These are phyloP conservation scores for Camponotus vicinus DNA, from an alignment of 1,140 invertebrate species.

Conservation along the genomic window DNA sequence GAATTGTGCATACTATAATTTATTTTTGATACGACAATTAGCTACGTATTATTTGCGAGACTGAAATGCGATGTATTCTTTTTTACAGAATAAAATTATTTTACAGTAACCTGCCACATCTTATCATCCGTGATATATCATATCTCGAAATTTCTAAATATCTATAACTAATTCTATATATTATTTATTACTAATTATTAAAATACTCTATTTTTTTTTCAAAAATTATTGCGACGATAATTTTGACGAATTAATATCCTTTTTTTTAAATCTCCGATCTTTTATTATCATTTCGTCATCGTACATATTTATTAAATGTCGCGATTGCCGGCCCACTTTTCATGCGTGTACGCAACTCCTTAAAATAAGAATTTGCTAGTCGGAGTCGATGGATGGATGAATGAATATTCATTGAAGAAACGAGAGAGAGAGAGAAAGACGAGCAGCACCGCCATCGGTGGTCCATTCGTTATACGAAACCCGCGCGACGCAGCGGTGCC, in stretches of 20 bases:
- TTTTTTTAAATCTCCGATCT: background rate
- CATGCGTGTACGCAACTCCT: conserved; percentile 5
- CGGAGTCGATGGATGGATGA: conserved; percentile 49
- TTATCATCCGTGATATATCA: background rate
- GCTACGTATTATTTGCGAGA: conserved; percentile 59
- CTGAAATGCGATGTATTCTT: conserved; percentile 66
- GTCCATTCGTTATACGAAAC: conserved; percentile 85
- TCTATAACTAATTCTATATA: too few species aligned
- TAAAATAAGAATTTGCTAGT: conserved; percentile 6
- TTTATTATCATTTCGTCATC: background rate
- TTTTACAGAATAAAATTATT: conserved; percentile 71
- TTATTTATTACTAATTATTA: background rate
- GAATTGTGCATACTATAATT: conserved; percentile 68
- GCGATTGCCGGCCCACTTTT: conserved; percentile 17
- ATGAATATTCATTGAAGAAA: conserved; percentile 50
- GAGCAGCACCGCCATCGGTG: conserved; percentile 82
- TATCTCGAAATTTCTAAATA: background rate
- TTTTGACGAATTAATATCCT: background rate
- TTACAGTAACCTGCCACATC: conserved; percentile 17
- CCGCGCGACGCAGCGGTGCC: conserved; percentile 81
- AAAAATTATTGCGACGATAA: background rate
- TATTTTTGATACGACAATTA: conserved; percentile 62
- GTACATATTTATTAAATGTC: background rate
- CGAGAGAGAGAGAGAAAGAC: conserved; percentile 73
- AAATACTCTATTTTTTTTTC: background rate